Evolutionary conservation across 2,888 invertebrate genomes (phyloP), one percentile per base, ranked within the genome.

Genomic region (Phortica magna): DNA sequence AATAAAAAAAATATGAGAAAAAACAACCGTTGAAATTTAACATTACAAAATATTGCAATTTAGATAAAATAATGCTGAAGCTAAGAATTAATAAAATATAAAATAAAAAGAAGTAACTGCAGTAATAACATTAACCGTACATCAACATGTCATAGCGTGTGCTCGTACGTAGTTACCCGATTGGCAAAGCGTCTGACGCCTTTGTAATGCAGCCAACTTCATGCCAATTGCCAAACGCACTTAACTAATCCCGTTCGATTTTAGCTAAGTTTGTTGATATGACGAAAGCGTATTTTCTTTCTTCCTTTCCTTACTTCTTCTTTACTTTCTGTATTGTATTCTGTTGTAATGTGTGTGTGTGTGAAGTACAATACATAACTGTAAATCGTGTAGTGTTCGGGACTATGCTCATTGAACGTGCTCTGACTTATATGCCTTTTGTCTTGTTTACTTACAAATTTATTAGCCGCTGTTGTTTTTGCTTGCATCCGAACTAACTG

Each of bases 221-320:
- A 61, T 22, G 61, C 22, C 19, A 61, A 22, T 61, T 22, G 19
- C 22, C n/a, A 31, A 31, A 22, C 22, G 22, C 22, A 61, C 61
- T 61, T 12, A 22, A 61, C 61, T 61, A 61, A 61, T 22, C 61
- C 31, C 31, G 19, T 22, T 59, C 57, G 57, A 17, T 61, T 17
- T 10, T 61, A 61, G 61, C 78, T 84, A 82, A 88, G 88, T 81
- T 81, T 79, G 80, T 88, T 85, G 85, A 85, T 85, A 85, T 85
- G 85, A 86, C 85, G 85, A 87, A 80, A 75, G 73, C 41, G 19
- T 22, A 10, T 22, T 22, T 61, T 22, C 61, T 61, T 12, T 22
- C n/a, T n/a, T 55, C 17, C 55, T 55, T 55, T 55, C 55, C 31
- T 55, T 17, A 17, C 55, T 55, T 55, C 17, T n/a, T 17, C 55